A percentile compares a stretch with the other conserved stretches of the same genome.
phyloP scores from a whole-genome alignment of 2,888 invertebrate species.

The Epinotia nisella region DNA sequence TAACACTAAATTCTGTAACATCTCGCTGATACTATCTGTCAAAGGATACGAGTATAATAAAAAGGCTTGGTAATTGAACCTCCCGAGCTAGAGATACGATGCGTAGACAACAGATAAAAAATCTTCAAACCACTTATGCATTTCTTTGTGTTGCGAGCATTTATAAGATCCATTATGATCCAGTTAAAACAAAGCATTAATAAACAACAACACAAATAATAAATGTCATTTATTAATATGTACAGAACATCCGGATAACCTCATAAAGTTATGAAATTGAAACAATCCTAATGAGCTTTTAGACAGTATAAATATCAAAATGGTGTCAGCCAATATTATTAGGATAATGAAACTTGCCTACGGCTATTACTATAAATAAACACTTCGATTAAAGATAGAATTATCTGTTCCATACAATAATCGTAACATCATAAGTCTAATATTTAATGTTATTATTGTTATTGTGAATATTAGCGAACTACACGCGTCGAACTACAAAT shows the following conservation, averaged over 20 bases:
- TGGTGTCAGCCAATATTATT: background rate
- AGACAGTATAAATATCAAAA: background rate
- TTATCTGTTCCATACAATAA: constrained; percentile 1
- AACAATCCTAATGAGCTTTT: background rate
- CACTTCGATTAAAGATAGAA: background rate
- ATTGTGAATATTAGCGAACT: constrained; percentile 13
- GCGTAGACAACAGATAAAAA: background rate
- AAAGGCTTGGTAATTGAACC: background rate
- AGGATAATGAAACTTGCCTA: background rate
- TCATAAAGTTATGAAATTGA: background rate
- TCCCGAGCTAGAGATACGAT: background rate
- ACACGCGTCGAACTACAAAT: constrained; percentile 29
- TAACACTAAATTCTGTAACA: background rate
- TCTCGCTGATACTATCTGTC: background rate
- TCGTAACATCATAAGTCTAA: background rate
- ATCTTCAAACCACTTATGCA: no score
- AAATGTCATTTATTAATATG: background rate
- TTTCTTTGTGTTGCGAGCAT: background rate
- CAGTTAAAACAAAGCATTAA: no score
- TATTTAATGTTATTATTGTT: constrained; percentile 7
- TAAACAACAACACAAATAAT: background rate
- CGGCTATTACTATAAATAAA: background rate
- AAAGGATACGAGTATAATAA: background rate
- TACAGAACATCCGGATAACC: background rate
- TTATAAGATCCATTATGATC: no score